Conservation (phyloP, 2,888 invertebrate genomes). For the Stenotaenia linearis region DNA sequence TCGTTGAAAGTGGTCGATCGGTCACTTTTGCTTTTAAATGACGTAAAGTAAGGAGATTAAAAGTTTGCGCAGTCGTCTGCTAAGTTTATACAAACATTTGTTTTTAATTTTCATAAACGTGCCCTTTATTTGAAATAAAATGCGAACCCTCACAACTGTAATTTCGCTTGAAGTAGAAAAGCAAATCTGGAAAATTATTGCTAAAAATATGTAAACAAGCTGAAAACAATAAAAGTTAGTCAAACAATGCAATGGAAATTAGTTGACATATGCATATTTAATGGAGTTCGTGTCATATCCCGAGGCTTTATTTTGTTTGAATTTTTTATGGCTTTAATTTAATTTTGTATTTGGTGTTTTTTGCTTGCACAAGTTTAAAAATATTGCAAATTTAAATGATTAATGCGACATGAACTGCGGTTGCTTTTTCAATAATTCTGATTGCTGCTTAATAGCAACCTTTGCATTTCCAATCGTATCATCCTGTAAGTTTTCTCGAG, state of each 20-base stretch:
- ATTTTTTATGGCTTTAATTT: slow-evolving; percentile 21
- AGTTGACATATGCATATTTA: slow-evolving; percentile 10
- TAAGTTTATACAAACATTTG: not conserved
- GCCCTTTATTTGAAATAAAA: not conserved
- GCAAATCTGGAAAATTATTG: not conserved
- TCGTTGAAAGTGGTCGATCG: not conserved
- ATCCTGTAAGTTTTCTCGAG: not conserved
- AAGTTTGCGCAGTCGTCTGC: too few species aligned
- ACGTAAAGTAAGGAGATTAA: too few species aligned
- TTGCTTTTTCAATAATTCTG: not conserved
- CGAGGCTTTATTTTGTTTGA: not conserved
- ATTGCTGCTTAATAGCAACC: not conserved
- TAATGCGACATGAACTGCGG: not conserved
- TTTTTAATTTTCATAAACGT: not conserved
- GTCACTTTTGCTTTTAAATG: too few species aligned
- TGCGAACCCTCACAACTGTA: not conserved
- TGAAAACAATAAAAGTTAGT: not conserved
- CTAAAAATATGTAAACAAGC: not conserved
- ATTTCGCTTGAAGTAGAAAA: not conserved
- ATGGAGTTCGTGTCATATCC: not conserved
- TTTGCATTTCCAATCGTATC: not conserved
- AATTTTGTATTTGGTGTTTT: slow-evolving; percentile 15
- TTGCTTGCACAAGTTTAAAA: slow-evolving; percentile 4
- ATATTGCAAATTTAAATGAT: not conserved
- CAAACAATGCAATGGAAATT: slow-evolving; percentile 20